phyloP scores from a whole-genome alignment of 1,140 invertebrate species.

The Euura saliciscinereae region DNA sequence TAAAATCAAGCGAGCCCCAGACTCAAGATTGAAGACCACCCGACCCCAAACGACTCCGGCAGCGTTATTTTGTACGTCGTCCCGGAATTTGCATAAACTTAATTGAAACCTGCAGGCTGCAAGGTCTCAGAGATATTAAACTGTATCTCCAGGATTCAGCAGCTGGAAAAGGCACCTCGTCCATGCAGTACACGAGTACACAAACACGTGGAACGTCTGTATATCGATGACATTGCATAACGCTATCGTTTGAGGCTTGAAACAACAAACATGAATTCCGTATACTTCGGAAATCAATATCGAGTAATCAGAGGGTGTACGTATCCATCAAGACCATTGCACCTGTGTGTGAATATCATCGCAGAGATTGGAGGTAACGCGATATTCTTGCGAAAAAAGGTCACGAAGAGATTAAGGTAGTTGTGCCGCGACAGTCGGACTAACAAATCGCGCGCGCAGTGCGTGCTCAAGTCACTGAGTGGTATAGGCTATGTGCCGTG shows the following conservation, averaged over 20 bases:
- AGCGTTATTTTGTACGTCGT: not conserved
- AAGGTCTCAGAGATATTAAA: not conserved
- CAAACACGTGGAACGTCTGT: not conserved
- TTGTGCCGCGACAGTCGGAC: no score
- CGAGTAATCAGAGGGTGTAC: not conserved
- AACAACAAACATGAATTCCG: not conserved
- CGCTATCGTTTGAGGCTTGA: not conserved
- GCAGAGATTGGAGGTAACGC: no score
- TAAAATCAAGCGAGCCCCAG: not conserved
- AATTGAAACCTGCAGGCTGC: not conserved
- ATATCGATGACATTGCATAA: not conserved
- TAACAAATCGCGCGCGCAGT: no score
- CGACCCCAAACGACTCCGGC: not conserved
- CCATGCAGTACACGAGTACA: not conserved
- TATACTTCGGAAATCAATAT: not conserved
- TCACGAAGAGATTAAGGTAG: no score
- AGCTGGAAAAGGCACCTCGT: not conserved
- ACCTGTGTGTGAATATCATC: no score
- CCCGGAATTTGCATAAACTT: not conserved
- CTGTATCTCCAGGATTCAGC: not conserved
- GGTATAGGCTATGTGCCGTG: no score
- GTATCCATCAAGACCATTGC: not conserved
- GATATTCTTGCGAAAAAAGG: no score
- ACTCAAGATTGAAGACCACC: not conserved
- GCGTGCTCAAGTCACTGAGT: no score